phyloP scores from a whole-genome alignment of 1,140 invertebrate genomes.

The Zophobas atratus region DNA sequence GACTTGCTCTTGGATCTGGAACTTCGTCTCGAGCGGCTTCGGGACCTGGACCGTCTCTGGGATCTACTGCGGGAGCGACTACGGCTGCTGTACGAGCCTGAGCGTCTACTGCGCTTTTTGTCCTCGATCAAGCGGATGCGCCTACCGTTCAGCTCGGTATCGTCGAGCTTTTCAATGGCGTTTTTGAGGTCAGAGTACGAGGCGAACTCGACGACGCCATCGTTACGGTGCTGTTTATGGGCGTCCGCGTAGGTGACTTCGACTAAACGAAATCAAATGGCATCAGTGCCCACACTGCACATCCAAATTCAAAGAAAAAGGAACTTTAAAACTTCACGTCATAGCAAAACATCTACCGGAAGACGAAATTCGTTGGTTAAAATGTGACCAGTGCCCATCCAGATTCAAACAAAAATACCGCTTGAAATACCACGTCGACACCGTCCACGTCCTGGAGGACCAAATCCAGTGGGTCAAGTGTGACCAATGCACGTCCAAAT shows the following conservation, averaged over 20 bases:
- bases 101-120: constrained; percentile 74
- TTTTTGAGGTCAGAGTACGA: constrained; percentile 95
- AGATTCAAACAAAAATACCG: too few species aligned
- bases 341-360: too few species aligned
- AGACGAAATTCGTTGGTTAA: too few species aligned
- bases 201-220: constrained; percentile 95
- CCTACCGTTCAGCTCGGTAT: constrained; percentile 95
- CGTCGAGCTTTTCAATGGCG: constrained; percentile 96
- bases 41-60: constrained; percentile 72
- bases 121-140: constrained; percentile 94
- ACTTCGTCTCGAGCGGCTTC: constrained; percentile 74
- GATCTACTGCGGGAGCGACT: constrained; percentile 76
- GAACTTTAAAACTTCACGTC: too few species aligned
- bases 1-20: constrained; percentile 70
- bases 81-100: constrained; percentile 81
- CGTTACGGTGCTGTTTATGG: constrained; percentile 89
- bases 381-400: too few species aligned
- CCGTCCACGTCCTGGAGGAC: too few species aligned
- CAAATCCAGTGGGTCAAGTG: too few species aligned
- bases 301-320: too few species aligned
- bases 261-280: not conserved
- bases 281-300: too few species aligned
- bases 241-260: constrained; percentile 99
- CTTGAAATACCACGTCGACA: too few species aligned
- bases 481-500: too few species aligned